These are phyloP conservation scores for Epirrita christyi DNA, from an alignment of 2,888 invertebrate species.

Conservation along the genomic window DNA sequence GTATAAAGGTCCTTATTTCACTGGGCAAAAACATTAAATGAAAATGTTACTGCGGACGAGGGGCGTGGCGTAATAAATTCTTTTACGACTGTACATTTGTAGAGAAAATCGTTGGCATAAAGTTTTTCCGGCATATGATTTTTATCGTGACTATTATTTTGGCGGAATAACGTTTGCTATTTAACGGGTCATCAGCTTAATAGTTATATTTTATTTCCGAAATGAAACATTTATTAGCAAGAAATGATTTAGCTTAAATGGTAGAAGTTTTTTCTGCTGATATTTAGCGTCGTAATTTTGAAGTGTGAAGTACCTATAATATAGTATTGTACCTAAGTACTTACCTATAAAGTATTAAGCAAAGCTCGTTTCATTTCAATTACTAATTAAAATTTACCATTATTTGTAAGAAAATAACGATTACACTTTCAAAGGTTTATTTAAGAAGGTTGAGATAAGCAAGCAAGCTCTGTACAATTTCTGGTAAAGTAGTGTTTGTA, in stretches of 20 bases:
- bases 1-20: conserved; percentile 65
- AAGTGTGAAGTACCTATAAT: neutral
- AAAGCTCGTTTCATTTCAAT: conserved; percentile 13
- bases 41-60: conserved; percentile 62
- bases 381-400: conserved; percentile 6
- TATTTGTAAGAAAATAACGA: conserved; percentile 7
- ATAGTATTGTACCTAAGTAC: neutral
- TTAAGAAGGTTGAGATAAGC: neutral
- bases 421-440: conserved; percentile 3
- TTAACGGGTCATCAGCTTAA: conserved; percentile 27
- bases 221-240: conserved; percentile 5
- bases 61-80: conserved; percentile 63
- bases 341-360: neutral
- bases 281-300: neutral
- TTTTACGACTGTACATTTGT: conserved; percentile 39
- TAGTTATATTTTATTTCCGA: conserved; percentile 22
- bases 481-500: neutral
- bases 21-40: conserved; percentile 67
- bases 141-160: conserved; percentile 31
- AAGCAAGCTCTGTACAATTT: neutral
- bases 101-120: conserved; percentile 41
- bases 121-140: conserved; percentile 39
- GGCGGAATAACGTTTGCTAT: conserved; percentile 17
- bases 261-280: neutral
- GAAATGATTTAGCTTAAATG: neutral